Evolutionary conservation across 2,888 invertebrate genomes (phyloP), one percentile per base, ranked within the genome.

Genomic region (Drosophila koepferae): DNA sequence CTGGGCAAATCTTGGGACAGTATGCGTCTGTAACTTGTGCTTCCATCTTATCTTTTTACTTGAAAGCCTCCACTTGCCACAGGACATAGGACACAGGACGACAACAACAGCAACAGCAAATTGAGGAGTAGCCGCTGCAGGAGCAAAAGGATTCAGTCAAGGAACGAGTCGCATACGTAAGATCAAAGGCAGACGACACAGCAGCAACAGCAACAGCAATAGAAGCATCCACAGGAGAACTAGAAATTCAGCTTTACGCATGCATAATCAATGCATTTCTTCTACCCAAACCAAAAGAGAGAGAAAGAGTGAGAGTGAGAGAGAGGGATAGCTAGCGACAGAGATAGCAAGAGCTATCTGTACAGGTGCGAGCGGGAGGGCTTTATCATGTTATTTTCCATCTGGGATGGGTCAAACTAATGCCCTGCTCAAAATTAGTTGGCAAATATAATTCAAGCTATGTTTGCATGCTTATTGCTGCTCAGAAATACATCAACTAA

Each of bases 191-290:
- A 60, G 68, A 56, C 51, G 64, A 38, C 44, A 69, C 51, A 51
- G 10, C 34, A 28, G 31, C 68, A 53, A 43, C n/a, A 44, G 2
- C n/a, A 65, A n/a, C 65, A 48, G 12, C 31, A 31, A 8, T 54
- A 38, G 31, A 16, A 66, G 48, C 66, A 61, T 44, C 65, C 65
- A 71, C 71, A 36, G 77, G 61, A 77, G 67, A 62, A 43, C 77
- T 60, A 60, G 56, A 81, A 72, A 82, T 86, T 76, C 59, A 75
- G 81, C 81, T 80, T 86, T 86, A 86, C 85, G 90, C 85, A 86
- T 86, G 85, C 85, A 86, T 90, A 86, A 88, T 86, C 90, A 86
- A 86, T 90, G 90, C 85, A 86, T 82, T 89, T 89, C 82, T 87
- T 89, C 82, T 81, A 71, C 65, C 53, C 44, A 44, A 62, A 31